Conservation (phyloP, 2,888 invertebrate genomes). For the Watsonalla binaria region DNA sequence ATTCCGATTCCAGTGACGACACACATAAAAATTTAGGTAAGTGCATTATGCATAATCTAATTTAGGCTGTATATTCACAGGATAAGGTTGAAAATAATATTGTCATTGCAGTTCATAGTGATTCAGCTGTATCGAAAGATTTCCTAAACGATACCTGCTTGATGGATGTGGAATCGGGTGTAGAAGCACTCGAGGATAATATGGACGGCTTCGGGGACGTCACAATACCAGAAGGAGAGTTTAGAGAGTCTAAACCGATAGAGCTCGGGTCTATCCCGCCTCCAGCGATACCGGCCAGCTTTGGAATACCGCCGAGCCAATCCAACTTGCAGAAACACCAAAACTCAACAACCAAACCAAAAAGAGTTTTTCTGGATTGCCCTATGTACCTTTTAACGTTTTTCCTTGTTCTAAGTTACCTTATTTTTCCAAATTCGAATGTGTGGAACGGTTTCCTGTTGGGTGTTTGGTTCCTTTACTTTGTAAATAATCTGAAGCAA, state of each 20-base stretch:
- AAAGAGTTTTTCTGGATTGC: slow-evolving; percentile 48
- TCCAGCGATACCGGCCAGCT: slow-evolving; percentile 31
- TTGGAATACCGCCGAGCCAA: slow-evolving; percentile 53
- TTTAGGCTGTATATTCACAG: background rate
- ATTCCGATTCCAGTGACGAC: slow-evolving; percentile 67
- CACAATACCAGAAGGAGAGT: slow-evolving; percentile 17
- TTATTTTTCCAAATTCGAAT: slow-evolving; percentile 58
- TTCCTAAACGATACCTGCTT: slow-evolving; percentile 40
- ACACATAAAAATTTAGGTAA: slow-evolving; percentile 70
- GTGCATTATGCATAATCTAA: slow-evolving; percentile 7
- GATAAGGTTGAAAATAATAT: background rate
- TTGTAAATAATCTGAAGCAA: slow-evolving; percentile 48
- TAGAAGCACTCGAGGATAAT: slow-evolving; percentile 72
- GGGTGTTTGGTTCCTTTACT: slow-evolving; percentile 63
- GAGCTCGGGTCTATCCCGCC: slow-evolving; percentile 24
- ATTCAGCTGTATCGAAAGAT: slow-evolving; percentile 43
- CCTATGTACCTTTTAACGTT: slow-evolving; percentile 62
- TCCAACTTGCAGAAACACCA: slow-evolving; percentile 31
- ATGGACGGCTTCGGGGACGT: slow-evolving; percentile 54
- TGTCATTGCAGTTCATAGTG: slow-evolving; percentile 39
- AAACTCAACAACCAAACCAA: slow-evolving; percentile 22
- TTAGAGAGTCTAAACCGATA: slow-evolving; percentile 4
- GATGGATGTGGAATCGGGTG: slow-evolving; percentile 72
- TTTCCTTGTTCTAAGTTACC: slow-evolving; percentile 48
- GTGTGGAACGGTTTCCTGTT: slow-evolving; percentile 69